phyloP scores from a whole-genome alignment of 2,113 vertebrate species.

The Dicrurus megarhynchus region DNA sequence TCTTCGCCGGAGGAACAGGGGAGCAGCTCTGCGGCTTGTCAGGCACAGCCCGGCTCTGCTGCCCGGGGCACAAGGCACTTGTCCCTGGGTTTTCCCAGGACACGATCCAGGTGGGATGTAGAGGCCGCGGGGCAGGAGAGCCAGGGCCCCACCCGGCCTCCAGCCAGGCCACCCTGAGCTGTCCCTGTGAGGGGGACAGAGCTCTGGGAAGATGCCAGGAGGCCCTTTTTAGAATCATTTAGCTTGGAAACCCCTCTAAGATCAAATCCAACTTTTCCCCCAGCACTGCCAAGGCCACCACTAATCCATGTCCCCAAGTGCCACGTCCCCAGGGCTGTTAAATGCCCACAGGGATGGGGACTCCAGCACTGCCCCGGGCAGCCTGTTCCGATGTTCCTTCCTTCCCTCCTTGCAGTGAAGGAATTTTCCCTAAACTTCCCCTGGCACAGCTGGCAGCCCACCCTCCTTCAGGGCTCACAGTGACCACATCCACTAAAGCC shows the following conservation, averaged over 20 bases:
- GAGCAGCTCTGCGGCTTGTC: background rate
- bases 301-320: background rate
- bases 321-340: background rate
- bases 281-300: background rate
- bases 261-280: background rate
- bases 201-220: background rate
- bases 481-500: no score
- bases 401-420: no score
- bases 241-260: accelerated
- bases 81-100: background rate
- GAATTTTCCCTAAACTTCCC: background rate
- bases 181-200: accelerated
- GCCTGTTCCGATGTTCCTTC: background rate
- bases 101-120: accelerated
- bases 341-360: no score
- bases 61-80: accelerated
- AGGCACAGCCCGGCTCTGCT: background rate
- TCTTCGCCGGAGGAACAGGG: background rate
- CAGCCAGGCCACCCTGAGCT: background rate
- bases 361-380: background rate
- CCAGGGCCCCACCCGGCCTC: background rate
- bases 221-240: background rate
- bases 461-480: background rate
- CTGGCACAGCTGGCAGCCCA: no score
- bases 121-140: background rate